Evolutionary conservation across 1,140 invertebrate genomes (phyloP), one percentile per base, ranked within the genome.

Genomic region (Babylonia areolata): DNA sequence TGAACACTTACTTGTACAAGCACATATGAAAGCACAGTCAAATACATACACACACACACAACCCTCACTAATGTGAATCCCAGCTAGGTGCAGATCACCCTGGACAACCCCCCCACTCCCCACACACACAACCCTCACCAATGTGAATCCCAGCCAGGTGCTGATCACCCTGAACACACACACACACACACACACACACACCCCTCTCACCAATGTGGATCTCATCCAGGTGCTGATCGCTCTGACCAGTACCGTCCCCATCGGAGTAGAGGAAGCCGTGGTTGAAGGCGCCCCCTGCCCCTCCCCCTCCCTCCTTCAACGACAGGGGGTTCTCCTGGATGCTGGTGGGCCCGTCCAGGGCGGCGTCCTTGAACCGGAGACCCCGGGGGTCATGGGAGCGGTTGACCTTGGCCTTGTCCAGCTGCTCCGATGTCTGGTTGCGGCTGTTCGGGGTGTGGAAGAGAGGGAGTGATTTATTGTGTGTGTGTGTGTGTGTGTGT

Each of bases 81-180:
- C 90, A 69, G 84, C 89, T 39, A 87, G 80, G 40, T 86, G 87
- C 15, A 79, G 33, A 35, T 87, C 85, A 1, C 42, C 40, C 46
- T 87, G 86, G n/a, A n/a, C n/a, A 11, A 6, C 46, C 46, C 20
- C 46, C 20, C 46, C 46, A 51, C 58, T 28, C 28, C 58, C 23
- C 71, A 35, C 71, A 35, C 71, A 35, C 71, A 73, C 71, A 33
- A 33, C 31, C 71, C 81, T 73, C 23, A 84, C 81, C 88, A n/a
- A 90, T 86, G 23, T 88, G 90, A 46, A 90, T 90, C 64, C 89
- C 90, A 69, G 84, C 89, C 51, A 87, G 80, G 40, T 86, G 87
- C 15, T 83, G 33, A 35, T 87, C 85, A 1, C 42, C 40, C 46
- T 87, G 86, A 6, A 33, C 71, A 73, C 31, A 69, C 71, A 73